Evolutionary conservation across 2,797 vertebrate genomes (phyloP).

Genomic region (Leucoraja ocellata): DNA sequence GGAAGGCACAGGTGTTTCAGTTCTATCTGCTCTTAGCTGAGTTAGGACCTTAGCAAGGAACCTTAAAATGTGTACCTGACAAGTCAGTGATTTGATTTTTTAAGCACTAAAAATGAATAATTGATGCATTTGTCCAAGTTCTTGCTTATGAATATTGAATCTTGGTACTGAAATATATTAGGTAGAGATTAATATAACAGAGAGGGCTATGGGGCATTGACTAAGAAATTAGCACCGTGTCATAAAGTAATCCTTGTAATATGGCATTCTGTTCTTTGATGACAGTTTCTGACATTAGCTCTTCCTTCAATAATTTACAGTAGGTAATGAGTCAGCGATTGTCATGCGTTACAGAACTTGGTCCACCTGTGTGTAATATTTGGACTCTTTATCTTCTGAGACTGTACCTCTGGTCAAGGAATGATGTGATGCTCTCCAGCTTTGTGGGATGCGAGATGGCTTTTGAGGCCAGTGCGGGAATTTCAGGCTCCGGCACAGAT

Average conservation of each 20-base stretch:
- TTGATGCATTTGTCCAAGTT: neutral
- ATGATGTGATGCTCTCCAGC: too few species aligned
- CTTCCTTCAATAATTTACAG: neutral
- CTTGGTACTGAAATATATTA: neutral
- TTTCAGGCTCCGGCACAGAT: too few species aligned
- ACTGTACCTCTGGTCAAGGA: too few species aligned
- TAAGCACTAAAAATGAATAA: neutral
- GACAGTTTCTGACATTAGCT: neutral
- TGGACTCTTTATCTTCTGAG: neutral
- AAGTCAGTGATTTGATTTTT: neutral
- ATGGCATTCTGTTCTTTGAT: neutral
- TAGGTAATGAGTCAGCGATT: neutral
- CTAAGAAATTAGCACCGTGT: neutral
- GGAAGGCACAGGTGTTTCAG: neutral
- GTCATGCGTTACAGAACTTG: neutral
- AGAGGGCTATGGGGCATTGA: neutral
- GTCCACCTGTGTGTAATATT: neutral
- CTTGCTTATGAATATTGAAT: slow-evolving; percentile 24
- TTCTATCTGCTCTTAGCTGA: neutral
- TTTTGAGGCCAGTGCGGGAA: too few species aligned
- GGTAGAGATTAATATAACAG: neutral
- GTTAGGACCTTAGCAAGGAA: neutral
- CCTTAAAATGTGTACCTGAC: neutral
- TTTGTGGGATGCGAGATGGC: too few species aligned
- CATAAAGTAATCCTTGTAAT: neutral